A percentile compares a stretch with the other conserved stretches of the same genome.
phyloP scores from a whole-genome alignment of 2,888 invertebrate genomes.

The Drosophila trichaetosa region DNA sequence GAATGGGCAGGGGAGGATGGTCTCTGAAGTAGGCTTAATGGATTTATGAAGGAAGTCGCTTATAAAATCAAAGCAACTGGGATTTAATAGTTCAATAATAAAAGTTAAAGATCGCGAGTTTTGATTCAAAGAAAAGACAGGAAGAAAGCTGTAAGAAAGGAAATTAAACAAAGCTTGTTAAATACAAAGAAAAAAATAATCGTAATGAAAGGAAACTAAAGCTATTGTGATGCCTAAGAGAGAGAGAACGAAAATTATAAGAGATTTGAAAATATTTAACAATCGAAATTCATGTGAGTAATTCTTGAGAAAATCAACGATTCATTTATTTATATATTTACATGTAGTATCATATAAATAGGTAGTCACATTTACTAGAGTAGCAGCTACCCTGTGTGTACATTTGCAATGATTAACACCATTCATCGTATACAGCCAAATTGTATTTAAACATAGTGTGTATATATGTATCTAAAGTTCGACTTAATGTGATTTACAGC shows the following conservation, averaged over 20 bases:
- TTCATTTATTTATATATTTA: background rate
- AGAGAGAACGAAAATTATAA: background rate
- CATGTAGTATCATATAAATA: background rate
- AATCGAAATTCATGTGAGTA: background rate
- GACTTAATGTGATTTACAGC: background rate
- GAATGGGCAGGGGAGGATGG: background rate
- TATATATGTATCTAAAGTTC: background rate
- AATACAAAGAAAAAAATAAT: background rate
- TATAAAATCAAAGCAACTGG: conserved; percentile 46
- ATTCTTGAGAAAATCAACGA: background rate
- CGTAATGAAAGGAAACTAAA: background rate
- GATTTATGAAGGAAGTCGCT: conserved; percentile 61
- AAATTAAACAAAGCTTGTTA: conserved; percentile 5
- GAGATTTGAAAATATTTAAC: background rate
- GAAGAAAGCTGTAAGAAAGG: conserved; percentile 14
- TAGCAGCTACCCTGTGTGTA: background rate
- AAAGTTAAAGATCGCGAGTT: background rate
- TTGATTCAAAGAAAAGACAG: conserved; percentile 13
- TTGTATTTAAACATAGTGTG: background rate
- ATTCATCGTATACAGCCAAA: background rate
- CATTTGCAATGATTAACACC: background rate
- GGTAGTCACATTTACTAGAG: background rate
- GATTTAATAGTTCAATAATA: conserved; percentile 61
- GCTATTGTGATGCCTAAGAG: background rate
- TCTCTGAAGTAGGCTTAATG: conserved; percentile 45